phyloP scores from a whole-genome alignment of 1,140 invertebrate genomes.

The Drosophila mauritiana region DNA sequence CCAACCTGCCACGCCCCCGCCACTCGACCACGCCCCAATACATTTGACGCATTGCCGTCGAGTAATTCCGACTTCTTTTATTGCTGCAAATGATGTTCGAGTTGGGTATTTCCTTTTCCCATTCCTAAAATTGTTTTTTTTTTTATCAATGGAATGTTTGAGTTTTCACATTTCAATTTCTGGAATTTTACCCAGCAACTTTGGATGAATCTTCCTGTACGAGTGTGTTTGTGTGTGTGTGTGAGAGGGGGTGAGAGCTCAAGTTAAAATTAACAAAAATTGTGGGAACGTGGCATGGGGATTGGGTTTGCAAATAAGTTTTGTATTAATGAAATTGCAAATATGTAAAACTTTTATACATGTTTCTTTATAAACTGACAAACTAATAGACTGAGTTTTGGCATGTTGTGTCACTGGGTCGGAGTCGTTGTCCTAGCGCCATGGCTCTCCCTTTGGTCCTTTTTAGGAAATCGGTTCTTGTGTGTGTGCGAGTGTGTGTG shows the following conservation, averaged over 20 bases:
- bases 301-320: constrained; percentile 66
- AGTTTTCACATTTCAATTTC: constrained; percentile 83
- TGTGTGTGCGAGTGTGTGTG: constrained; percentile 13
- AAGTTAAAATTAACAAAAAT: constrained; percentile 82
- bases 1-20: constrained; percentile 7
- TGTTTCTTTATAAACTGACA: constrained; percentile 83
- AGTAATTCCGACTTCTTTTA: constrained; percentile 68
- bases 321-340: constrained; percentile 83
- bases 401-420: constrained; percentile 67
- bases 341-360: constrained; percentile 78
- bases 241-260: constrained; percentile 28
- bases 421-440: constrained; percentile 24
- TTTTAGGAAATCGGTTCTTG: constrained; percentile 42
- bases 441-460: constrained; percentile 11
- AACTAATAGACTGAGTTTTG: constrained; percentile 82
- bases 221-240: constrained; percentile 8
- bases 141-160: constrained; percentile 74
- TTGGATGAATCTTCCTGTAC: constrained; percentile 30
- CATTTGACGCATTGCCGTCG: constrained; percentile 56
- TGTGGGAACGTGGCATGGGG: constrained; percentile 4
- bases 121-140: constrained; percentile 39
- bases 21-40: constrained; percentile 30
- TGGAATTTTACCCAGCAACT: constrained; percentile 67
- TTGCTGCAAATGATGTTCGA: constrained; percentile 80
- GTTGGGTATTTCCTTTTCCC: constrained; percentile 55